These are phyloP conservation scores for Rhodinocichla rosea DNA, from an alignment of 2,113 vertebrate species.

Conservation along the genomic window DNA sequence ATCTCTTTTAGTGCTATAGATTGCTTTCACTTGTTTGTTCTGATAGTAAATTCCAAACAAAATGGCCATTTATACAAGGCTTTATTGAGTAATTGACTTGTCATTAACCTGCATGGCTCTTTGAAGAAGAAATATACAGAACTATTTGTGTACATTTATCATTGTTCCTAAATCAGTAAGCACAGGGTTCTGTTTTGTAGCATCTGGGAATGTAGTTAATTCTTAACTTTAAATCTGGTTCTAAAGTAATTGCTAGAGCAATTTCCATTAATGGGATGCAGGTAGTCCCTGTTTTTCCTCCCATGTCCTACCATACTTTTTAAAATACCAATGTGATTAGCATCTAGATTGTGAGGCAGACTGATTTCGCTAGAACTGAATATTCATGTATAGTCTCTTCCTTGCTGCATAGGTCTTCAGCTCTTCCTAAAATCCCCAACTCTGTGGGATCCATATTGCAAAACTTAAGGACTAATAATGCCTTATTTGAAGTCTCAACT, in stretches of 20 bases:
- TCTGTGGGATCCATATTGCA: rapidly evolving
- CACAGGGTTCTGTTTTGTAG: background rate
- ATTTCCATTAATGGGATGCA: background rate
- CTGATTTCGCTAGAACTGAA: background rate
- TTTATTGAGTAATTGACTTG: background rate
- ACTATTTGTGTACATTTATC: background rate
- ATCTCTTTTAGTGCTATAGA: background rate
- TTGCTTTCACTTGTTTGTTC: background rate
- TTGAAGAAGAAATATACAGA: background rate
- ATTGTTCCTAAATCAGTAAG: background rate
- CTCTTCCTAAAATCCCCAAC: background rate
- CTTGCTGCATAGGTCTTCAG: background rate
- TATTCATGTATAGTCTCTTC: background rate
- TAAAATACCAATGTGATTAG: background rate
- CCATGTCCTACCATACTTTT: background rate
- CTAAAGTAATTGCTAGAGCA: background rate
- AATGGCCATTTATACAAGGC: background rate
- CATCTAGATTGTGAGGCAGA: background rate
- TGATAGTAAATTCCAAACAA: background rate
- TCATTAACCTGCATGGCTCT: background rate
- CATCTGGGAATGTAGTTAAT: background rate
- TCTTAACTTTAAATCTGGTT: background rate
- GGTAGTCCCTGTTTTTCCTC: background rate
- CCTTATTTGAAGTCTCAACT: background rate
- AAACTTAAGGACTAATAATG: background rate